These are phyloP conservation scores for Lampris megalopsis DNA, from an alignment of 2,113 vertebrate species.

Conservation along the genomic window DNA sequence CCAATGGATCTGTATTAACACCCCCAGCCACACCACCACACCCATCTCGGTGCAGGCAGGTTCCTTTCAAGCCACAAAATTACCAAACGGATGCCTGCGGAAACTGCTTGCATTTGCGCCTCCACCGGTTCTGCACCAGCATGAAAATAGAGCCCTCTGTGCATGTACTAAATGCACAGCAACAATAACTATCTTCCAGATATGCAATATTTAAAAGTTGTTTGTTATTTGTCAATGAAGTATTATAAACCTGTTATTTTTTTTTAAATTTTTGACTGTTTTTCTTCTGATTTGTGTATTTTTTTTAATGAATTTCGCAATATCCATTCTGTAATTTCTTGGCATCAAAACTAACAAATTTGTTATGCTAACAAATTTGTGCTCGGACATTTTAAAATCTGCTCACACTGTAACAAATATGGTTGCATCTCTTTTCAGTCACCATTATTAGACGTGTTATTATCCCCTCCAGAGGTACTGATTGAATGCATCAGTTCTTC, in stretches of 20 bases:
- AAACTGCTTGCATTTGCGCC: too few relatives aligned
- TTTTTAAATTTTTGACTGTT: conserved; percentile 6
- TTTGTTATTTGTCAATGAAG: conserved; percentile 23
- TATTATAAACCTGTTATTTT: conserved; percentile 24
- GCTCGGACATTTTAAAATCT: not conserved
- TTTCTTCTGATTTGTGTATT: not conserved
- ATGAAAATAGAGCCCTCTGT: not conserved
- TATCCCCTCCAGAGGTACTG: not conserved
- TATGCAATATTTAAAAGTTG: conserved; percentile 38
- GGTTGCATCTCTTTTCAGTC: not conserved
- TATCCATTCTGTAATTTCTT: conserved; percentile 6
- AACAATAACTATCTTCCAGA: conserved; percentile 2
- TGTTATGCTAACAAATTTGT: conserved; percentile 4
- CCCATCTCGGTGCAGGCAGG: too few relatives aligned
- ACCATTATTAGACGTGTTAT: not conserved
- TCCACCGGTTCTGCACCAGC: too few relatives aligned
- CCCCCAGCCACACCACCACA: too few relatives aligned
- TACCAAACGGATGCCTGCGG: too few relatives aligned
- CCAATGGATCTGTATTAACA: too few relatives aligned
- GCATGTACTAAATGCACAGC: conserved; percentile 12
- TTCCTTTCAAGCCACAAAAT: too few relatives aligned
- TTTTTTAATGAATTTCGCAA: conserved; percentile 21
- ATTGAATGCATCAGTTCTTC: not conserved
- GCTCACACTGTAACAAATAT: conserved; percentile 18
- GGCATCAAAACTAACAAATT: not conserved